Evolutionary conservation across 2,113 vertebrate genomes (phyloP), one percentile per base, ranked within the genome.

Genomic region (Indri indri): DNA sequence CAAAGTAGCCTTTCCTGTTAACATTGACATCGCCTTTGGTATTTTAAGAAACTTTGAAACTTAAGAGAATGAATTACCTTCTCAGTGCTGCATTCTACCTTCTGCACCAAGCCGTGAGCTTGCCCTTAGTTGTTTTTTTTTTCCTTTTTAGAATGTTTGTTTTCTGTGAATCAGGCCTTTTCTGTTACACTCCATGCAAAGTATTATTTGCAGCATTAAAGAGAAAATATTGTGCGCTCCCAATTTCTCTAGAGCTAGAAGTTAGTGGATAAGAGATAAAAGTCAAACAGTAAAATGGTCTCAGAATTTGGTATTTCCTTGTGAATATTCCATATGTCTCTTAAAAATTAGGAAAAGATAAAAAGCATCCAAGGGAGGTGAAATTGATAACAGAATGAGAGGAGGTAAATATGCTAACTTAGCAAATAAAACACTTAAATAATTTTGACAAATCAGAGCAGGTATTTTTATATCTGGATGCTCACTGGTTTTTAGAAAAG

Each of bases 221-320:
- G 45, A 84, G 32, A 95, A 92, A 89, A 89, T 65, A 61, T 16
- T 83, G 57, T 57, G 57, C 81, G 20, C 47, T 85, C 8, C 40
- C 52, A 71, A 32, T 92, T 77, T 92, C 52, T 82, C 45, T 45
- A 91, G 68, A 77, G 59, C 54, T 73, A 79, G 34, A 90, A 68
- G 52, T 76, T 94, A 32, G 32, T 94, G n/a, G 17, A 50, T 59
- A 71, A 84, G 54, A 84, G 65, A 89, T 70, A 70, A 63, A 96
- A 71, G 63, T 34, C 22, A 54, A 70, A 88, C n/a, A 76, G 37
- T 65, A 20, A 95, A 92, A 80, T 85, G 42, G 27, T 61, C 6
- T 87, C 8, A 77, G 70, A 80, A 88, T 73, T 90, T 77, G n/a
- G 66, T 47, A 77, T 92, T 77, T 50, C n/a, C 50, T 74, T 73